Base-by-base conservation (phyloP, 2,797 vertebrate genomes). In the Rhinogobio ventralis region DNA sequence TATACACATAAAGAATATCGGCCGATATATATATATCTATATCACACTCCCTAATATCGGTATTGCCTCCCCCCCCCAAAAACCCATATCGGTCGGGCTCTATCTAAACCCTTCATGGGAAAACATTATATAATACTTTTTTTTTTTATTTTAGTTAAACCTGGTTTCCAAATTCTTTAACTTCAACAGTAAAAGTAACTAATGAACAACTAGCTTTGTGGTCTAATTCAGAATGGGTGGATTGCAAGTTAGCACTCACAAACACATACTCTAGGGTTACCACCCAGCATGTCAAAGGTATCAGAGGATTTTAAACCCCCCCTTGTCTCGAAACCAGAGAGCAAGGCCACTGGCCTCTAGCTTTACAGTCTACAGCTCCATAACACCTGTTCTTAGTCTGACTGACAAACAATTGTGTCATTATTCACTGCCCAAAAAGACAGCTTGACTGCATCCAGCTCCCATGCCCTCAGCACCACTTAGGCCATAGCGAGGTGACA, bases 391-490 rank as follows among this genome's bases (percentile, higher is more conserved):
- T 90, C 89, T 83, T 82, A 77, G 81, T 91, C 49, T 64, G 90
- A 91, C 86, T 92, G 91, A 90, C 92, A 93, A 90, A 92, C 89
- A 94, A 90, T 92, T 87, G 91, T 92, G 88, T 90, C 89, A 90
- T 92, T 91, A 90, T 90, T 90, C 91, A 91, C 49, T 86, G 64
- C 5, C 82, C 88, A 90, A 91, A 87, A 84, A 87, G 67, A 51
- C 79, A 39, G 74, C 79, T 87, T 86, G 87, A 91, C 91, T 85
- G 83, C 85, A 88, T 87, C 91, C 75, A 53, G 69, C 66, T 80
- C 83, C 88, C 80, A 71, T 87, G 89, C 86, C 82, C 62, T 80
- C 83, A 88, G 73, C 4, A 3, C 87, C 87, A 86, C 86, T 89
- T 82, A 91, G 85, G 78, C 83, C 77, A 87, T 51, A 67, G 68